phyloP scores from a whole-genome alignment of 1,140 invertebrate genomes.

The Sycophila sp. region DNA sequence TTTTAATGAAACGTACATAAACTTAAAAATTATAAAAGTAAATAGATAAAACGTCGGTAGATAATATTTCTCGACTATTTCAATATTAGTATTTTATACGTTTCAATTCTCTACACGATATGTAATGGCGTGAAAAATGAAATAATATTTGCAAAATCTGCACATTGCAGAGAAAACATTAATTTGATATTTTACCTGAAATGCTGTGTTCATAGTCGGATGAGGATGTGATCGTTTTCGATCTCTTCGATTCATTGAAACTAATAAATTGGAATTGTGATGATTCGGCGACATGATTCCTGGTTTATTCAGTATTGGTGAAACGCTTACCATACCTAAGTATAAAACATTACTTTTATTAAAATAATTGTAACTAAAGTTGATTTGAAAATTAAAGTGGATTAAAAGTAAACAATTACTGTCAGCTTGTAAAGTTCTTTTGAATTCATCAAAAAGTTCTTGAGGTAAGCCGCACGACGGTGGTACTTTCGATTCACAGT shows the following conservation, averaged over 20 bases:
- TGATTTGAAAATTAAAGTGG: not conserved
- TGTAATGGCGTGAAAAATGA: not conserved
- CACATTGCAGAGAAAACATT: no score
- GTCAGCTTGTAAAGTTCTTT: slow-evolving; percentile 73
- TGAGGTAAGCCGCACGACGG: slow-evolving; percentile 90
- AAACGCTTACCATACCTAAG: slow-evolving; percentile 57
- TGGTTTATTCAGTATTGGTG: slow-evolving; percentile 58
- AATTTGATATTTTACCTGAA: slow-evolving; percentile 65
- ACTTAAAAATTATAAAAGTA: no score
- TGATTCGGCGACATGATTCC: slow-evolving; percentile 62
- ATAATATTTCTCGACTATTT: no score
- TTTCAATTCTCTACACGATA: slow-evolving; percentile 27
- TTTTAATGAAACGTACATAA: no score
- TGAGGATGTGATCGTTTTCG: slow-evolving; percentile 70
- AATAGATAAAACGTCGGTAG: no score
- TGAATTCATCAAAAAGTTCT: slow-evolving; percentile 84
- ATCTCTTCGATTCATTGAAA: slow-evolving; percentile 56
- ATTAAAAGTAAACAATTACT: slow-evolving; percentile 56
- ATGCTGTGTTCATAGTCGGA: slow-evolving; percentile 70
- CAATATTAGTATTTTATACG: no score
- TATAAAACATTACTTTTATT: not conserved
- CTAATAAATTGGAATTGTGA: slow-evolving; percentile 56
- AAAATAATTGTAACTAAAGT: not conserved
- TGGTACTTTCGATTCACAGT: slow-evolving; percentile 90
- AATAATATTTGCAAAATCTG: not conserved